Percentiles rank a stretch among this genome's conserved stretches.
Conservation (phyloP, 2,113 vertebrate genomes). For the Tylochromis polylepis region DNA sequence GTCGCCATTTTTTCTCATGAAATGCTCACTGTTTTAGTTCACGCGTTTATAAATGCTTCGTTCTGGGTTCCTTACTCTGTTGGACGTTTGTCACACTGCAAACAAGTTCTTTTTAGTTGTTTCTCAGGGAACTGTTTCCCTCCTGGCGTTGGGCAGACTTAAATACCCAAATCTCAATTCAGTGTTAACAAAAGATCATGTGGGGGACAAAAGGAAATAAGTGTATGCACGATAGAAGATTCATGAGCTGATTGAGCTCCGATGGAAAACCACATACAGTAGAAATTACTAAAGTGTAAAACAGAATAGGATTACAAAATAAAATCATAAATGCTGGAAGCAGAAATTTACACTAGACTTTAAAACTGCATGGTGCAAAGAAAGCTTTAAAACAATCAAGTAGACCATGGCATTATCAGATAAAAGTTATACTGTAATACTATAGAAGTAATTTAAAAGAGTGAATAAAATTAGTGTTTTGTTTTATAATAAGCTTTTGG, state of each 20-base stretch:
- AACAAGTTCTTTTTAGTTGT: too few species aligned
- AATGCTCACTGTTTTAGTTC: not conserved
- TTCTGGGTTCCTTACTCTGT: not conserved
- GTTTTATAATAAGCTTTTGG: too few species aligned
- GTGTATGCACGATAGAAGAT: not conserved
- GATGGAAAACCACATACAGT: not conserved
- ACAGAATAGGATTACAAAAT: not conserved
- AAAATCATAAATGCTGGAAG: not conserved
- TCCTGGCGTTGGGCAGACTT: not conserved
- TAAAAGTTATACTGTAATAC: not conserved
- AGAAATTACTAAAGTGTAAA: not conserved
- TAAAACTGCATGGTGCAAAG: rapidly evolving
- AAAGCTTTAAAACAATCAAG: not conserved
- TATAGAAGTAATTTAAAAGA: not conserved
- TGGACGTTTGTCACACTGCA: not conserved
- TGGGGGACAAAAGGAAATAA: not conserved
- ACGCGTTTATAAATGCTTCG: not conserved
- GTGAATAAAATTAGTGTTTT: not conserved
- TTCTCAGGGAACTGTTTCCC: not conserved
- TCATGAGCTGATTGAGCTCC: not conserved
- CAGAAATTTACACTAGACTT: not conserved
- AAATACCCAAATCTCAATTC: not conserved
- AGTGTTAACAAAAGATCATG: not conserved
- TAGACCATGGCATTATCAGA: not conserved
- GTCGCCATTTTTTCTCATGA: rapidly evolving